These are phyloP conservation scores for Lates calcarifer DNA, from an alignment of 2,113 vertebrate species.

Conservation along the genomic window DNA sequence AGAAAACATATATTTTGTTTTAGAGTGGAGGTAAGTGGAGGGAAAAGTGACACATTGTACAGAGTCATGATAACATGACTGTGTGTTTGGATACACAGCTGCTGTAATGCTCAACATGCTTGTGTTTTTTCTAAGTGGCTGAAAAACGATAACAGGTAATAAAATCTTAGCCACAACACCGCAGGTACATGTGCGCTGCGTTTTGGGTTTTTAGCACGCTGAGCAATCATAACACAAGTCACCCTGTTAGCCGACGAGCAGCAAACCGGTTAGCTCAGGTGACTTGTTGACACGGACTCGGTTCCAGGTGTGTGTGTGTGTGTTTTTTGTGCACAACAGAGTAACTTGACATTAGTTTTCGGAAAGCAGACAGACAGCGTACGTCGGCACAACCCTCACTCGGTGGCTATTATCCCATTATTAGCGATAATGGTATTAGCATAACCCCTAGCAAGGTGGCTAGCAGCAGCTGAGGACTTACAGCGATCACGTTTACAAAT, in stretches of 20 bases:
- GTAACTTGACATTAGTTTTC: background rate
- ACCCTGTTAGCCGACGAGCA: background rate
- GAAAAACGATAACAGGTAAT: background rate
- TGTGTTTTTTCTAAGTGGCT: slow-evolving; percentile 5
- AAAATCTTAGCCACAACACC: background rate
- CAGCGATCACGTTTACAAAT: slow-evolving; percentile 92
- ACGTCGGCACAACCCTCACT: background rate
- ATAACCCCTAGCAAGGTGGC: slow-evolving; percentile 57
- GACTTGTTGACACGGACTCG: slow-evolving; percentile 34
- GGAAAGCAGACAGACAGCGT: background rate
- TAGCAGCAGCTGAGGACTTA: slow-evolving; percentile 80
- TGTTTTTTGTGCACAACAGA: background rate
- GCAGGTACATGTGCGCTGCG: background rate
- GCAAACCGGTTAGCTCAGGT: slow-evolving; percentile 43
- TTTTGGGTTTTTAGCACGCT: slow-evolving; percentile 31
- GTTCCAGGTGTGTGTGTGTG: slow-evolving; percentile 9
- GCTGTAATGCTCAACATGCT: slow-evolving; percentile 9
- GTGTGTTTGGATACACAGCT: background rate
- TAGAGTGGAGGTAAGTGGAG: too few relatives aligned
- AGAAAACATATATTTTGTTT: background rate
- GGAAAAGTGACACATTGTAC: background rate
- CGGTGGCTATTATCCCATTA: slow-evolving; percentile 33
- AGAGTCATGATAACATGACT: background rate
- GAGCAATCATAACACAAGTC: slow-evolving; percentile 10
- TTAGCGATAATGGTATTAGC: slow-evolving; percentile 66